Conservation (phyloP, 2,888 invertebrate species). For the Lithophane semibrunnea region DNA sequence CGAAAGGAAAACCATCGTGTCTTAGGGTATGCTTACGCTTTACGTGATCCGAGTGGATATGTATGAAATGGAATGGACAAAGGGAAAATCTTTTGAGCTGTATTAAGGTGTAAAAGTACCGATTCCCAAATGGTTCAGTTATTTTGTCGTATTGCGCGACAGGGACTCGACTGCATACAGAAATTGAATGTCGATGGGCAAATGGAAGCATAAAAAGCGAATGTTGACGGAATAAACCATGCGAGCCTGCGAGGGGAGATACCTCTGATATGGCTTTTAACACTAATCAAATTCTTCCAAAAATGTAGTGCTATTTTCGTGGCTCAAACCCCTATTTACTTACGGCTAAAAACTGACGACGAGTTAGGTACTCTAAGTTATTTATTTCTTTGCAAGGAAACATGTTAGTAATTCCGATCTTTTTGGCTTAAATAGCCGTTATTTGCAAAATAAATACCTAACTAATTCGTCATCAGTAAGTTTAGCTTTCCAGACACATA, state of each 20-base stretch:
- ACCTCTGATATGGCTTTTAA: conserved; percentile 50
- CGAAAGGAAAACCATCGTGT: conserved; percentile 87
- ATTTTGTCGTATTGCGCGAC: conserved; percentile 82
- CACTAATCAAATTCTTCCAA: conserved; percentile 56
- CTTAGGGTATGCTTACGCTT: conserved; percentile 78
- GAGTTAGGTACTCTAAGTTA: background rate
- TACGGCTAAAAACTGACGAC: background rate
- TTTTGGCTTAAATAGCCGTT: background rate
- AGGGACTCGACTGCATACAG: conserved; percentile 75
- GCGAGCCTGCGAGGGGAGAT: conserved; percentile 52
- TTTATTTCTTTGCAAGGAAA: background rate
- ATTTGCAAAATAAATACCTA: conserved; percentile 6
- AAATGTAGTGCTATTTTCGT: conserved; percentile 17
- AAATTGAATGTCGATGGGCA: conserved; percentile 83
- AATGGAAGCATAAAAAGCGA: conserved; percentile 77
- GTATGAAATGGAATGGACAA: conserved; percentile 83
- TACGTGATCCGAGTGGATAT: conserved; percentile 85
- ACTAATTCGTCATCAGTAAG: background rate
- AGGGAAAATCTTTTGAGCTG: conserved; percentile 87
- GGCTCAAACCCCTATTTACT: conserved; percentile 11
- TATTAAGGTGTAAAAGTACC: conserved; percentile 86
- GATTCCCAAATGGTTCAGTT: conserved; percentile 84
- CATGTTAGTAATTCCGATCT: too few species aligned
- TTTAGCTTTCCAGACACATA: background rate
- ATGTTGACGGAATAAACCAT: conserved; percentile 70